phyloP scores from a whole-genome alignment of 2,797 vertebrate species.

The Halcyon leucocephala region DNA sequence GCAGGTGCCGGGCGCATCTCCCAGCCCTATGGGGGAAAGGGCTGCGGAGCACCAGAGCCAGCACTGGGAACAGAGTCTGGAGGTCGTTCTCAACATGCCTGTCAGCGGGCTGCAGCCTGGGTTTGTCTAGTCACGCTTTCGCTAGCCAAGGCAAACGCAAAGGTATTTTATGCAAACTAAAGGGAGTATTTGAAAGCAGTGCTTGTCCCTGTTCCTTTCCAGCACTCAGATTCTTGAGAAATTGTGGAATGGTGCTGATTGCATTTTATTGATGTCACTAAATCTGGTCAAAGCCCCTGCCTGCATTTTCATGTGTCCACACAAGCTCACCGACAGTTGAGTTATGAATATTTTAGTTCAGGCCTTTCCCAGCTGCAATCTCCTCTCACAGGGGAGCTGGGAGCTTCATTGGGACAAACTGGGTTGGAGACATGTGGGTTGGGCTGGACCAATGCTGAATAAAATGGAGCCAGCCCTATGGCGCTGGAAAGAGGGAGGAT shows the following conservation, averaged over 20 bases:
- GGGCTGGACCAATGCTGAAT: background rate
- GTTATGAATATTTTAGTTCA: background rate
- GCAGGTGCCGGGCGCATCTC: constrained; percentile 13
- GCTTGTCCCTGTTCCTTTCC: accelerated
- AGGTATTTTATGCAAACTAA: background rate
- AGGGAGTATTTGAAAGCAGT: background rate
- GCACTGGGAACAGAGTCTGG: background rate
- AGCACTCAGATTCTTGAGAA: accelerated
- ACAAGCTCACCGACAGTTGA: background rate
- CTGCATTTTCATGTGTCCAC: background rate
- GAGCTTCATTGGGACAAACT: background rate
- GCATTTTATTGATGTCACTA: background rate
- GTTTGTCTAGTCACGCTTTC: accelerated
- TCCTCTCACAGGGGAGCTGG: background rate
- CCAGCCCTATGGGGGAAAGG: accelerated
- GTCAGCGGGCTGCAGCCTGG: background rate
- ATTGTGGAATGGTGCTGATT: accelerated
- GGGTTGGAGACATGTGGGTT: background rate
- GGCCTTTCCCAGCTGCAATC: background rate
- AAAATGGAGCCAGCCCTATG: background rate
- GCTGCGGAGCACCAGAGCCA: background rate
- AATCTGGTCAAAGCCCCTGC: background rate
- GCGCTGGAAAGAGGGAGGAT: background rate
- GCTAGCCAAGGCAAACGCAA: background rate
- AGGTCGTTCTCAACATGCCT: background rate